Base-by-base conservation (phyloP, 2,113 vertebrate genomes). In the Casuarius casuarius region DNA sequence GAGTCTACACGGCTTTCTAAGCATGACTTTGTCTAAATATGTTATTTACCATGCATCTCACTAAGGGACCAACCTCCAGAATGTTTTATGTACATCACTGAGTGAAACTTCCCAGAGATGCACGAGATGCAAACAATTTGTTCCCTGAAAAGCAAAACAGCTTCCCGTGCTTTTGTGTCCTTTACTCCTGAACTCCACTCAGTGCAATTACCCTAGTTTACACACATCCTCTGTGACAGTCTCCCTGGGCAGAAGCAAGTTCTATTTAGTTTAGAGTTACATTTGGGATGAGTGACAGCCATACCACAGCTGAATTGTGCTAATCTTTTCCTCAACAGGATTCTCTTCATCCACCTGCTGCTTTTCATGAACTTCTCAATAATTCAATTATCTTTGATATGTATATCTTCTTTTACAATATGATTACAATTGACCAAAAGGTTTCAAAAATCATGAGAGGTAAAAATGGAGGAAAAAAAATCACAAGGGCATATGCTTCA, bases 211-310 rank as follows among this genome's bases (percentile, higher is more conserved):
- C 73, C 44, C 84, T 70, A 61, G 74, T 88, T 95, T 44, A 92
- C 35, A 89, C 52, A 72, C 33, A 92, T 73, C 66, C 74, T 94
- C 94, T 91, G 77, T 89, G 77, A 62, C 62, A 95, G 74, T 62
- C 67, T 91, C 81, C 62, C 40, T 23, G 52, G 35, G 77, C 84
- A 94, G 81, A 95, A 96, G 74, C 79, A 94, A 97, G 87, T 67
- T 90, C 54, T 46, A 66, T 87, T 95, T 94, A 92, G 87, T 92
- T 91, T 79, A 82, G 31, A 94, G 84, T 76, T 63, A 90, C 67
- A 91, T 87, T 87, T 84, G 71, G 44, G 80, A 95, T 42, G 81
- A 96, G 44, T 87, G 87, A 91, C 62, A 92, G 74, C 66, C 87
- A 7, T 18, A 85, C 18, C 49, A 68, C 66, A 92, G 40, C 66